These are phyloP conservation scores for Lacerta bilineata DNA, from an alignment of 2,797 vertebrate genomes.

Conservation along the genomic window DNA sequence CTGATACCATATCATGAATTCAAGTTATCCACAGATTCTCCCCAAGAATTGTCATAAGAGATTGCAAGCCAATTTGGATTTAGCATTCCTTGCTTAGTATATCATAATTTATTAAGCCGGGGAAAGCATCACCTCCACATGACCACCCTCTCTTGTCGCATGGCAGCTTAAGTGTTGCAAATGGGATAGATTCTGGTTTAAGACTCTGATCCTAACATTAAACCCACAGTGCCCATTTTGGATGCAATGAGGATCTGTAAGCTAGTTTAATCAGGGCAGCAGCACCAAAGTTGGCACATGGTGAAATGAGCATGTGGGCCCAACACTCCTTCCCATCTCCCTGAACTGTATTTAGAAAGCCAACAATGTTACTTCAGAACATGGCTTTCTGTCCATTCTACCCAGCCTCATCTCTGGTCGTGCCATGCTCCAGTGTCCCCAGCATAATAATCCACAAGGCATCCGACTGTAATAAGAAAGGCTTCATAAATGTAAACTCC, in stretches of 20 bases:
- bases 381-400: neutral
- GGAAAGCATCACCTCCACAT: neutral
- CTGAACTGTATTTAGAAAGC: neutral
- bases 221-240: neutral
- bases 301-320: neutral
- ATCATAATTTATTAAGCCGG: neutral
- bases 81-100: neutral
- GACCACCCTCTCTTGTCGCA: neutral
- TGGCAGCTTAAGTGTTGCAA: neutral
- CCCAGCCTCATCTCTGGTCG: neutral
- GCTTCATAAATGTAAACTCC: neutral
- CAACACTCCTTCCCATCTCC: neutral
- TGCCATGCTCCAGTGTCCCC: neutral
- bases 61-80: neutral
- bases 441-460: neutral
- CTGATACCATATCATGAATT: neutral
- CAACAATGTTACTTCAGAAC: neutral
- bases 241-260: neutral
- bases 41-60: neutral
- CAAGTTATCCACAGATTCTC: neutral
- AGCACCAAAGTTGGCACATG: neutral
- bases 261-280: too few species aligned
- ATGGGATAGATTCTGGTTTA: neutral
- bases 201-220: neutral
- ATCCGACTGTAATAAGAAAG: neutral